Conservation (phyloP, 1,140 invertebrate species). For the Macrocentrus cingulum region DNA sequence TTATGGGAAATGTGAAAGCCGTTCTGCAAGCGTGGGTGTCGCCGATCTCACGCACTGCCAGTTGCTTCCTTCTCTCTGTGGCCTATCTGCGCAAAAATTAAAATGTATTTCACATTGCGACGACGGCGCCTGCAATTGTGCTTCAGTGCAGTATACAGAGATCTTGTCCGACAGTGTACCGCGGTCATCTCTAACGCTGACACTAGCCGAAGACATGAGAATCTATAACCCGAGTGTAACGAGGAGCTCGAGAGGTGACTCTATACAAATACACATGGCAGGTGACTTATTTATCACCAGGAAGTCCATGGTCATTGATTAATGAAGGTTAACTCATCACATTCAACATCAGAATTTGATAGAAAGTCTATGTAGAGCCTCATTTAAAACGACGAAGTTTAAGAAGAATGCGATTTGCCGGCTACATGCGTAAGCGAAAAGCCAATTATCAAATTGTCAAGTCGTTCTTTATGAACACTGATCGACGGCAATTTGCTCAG, state of each 20-base stretch:
- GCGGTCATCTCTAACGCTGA: no score
- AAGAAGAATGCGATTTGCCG: no score
- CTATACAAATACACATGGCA: slow-evolving; percentile 43
- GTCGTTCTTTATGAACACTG: no score
- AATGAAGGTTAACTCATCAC: slow-evolving; percentile 41
- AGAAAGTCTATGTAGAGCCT: slow-evolving; percentile 7
- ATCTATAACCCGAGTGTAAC: background rate
- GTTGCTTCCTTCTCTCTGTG: background rate
- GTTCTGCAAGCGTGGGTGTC: slow-evolving; percentile 33
- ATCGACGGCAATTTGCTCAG: no score
- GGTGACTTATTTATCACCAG: slow-evolving; percentile 46
- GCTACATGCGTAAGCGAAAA: no score
- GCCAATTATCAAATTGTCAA: no score
- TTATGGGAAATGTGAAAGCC: slow-evolving; percentile 47
- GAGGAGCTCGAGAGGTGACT: background rate
- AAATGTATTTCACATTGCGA: no score
- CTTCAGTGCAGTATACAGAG: no score
- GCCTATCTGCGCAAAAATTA: slow-evolving; percentile 2
- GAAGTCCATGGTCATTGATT: slow-evolving; percentile 41
- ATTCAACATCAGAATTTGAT: slow-evolving; percentile 15
- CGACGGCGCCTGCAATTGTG: no score
- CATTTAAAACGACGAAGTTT: background rate
- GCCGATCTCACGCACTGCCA: slow-evolving; percentile 36
- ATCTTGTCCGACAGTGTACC: no score
- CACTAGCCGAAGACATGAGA: background rate